These are phyloP conservation scores for Orientallactaga bullata DNA, from an alignment of 2,113 vertebrate genomes.

Conservation along the genomic window DNA sequence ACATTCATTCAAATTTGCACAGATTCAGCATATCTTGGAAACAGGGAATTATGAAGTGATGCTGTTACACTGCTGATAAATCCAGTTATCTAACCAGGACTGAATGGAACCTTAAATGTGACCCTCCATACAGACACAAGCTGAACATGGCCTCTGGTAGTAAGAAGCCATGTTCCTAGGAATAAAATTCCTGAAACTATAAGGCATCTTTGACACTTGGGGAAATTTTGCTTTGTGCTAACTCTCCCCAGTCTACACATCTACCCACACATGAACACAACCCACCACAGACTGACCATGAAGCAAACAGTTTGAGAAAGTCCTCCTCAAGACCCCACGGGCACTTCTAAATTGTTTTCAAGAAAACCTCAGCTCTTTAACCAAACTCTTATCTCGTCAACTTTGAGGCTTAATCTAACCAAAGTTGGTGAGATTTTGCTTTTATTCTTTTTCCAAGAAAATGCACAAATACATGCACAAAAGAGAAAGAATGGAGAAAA, in stretches of 20 bases:
- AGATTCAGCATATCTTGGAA: neutral
- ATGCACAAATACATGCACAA: neutral
- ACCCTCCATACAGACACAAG: no score
- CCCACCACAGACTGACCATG: no score
- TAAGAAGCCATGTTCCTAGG: neutral
- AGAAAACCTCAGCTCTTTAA: neutral
- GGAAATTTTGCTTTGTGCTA: neutral
- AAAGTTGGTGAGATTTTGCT: neutral
- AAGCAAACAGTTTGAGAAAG: neutral
- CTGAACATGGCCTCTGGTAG: neutral
- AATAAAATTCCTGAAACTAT: neutral
- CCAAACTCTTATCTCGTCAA: neutral
- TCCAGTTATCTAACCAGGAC: neutral
- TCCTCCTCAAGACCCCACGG: accelerated
- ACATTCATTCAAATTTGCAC: neutral
- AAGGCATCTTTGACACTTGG: neutral
- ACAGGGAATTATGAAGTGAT: neutral
- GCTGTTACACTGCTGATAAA: neutral
- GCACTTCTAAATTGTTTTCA: neutral
- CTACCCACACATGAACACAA: neutral
- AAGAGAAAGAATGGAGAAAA: no score
- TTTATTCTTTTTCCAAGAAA: neutral
- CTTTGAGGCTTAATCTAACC: neutral
- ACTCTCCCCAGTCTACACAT: no score
- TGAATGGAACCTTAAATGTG: neutral